Conservation (phyloP, 37 sponge, comb jelly and placozoan species). For the Crambe crambe region DNA sequence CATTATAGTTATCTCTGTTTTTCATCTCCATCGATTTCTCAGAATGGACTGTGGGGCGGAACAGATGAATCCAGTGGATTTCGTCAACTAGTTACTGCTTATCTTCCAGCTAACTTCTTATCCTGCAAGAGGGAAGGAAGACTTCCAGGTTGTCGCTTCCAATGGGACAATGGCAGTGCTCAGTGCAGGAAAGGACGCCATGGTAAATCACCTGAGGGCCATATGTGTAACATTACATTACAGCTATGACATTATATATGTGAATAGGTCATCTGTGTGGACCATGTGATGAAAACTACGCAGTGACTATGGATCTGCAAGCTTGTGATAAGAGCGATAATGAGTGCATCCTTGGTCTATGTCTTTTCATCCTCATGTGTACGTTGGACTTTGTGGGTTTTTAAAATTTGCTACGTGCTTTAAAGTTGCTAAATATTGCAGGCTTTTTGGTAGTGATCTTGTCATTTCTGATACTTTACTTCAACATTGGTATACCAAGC, state of each 20-base stretch:
- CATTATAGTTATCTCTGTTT: neutral
- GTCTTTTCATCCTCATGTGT: constrained; percentile 54
- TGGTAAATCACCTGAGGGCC: constrained; percentile 15
- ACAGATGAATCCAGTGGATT: neutral
- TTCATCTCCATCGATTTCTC: neutral
- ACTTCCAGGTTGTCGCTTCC: constrained; percentile 66
- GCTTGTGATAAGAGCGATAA: neutral
- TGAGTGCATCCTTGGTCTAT: constrained; percentile 30
- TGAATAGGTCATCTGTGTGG: constrained; percentile 65
- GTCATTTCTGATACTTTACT: constrained; percentile 44
- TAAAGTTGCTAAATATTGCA: too few species aligned
- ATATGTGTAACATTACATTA: neutral
- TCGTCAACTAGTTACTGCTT: constrained; percentile 4
- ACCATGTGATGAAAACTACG: constrained; percentile 30
- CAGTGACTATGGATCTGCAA: constrained; percentile 67
- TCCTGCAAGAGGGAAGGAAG: constrained; percentile 48
- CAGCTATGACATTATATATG: neutral
- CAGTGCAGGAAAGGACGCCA: constrained; percentile 61
- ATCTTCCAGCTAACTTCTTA: constrained; percentile 32
- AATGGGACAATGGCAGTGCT: constrained; percentile 41
- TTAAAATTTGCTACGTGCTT: too few species aligned
- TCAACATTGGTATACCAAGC: constrained; percentile 65
- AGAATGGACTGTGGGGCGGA: constrained; percentile 62
- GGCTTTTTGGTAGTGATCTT: constrained; percentile 58
- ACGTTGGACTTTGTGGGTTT: constrained; percentile 9